Conservation (phyloP, 2,888 invertebrate species). For the Hemaris fuciformis region DNA sequence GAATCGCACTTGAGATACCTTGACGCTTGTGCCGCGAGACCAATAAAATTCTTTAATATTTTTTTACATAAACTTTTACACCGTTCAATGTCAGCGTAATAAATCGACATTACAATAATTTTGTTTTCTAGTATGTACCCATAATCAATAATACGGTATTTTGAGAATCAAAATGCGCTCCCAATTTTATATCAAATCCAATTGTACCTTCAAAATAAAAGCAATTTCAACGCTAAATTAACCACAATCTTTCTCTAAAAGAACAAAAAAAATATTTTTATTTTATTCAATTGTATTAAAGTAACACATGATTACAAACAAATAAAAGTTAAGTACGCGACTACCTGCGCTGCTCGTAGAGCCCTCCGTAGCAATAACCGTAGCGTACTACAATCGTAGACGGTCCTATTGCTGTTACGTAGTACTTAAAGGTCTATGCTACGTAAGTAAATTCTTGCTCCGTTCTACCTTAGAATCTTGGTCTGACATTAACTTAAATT, state of each 20-base stretch:
- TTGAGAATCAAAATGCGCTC: too few relatives aligned
- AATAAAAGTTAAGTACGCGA: neutral
- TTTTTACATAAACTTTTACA: too few relatives aligned
- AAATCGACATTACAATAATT: too few relatives aligned
- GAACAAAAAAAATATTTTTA: neutral
- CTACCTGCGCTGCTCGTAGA: slow-evolving; percentile 4
- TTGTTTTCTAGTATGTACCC: too few relatives aligned
- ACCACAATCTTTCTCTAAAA: neutral
- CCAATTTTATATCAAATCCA: too few relatives aligned
- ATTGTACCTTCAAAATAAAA: too few relatives aligned
- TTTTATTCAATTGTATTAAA: neutral
- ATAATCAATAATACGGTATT: too few relatives aligned
- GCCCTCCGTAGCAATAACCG: slow-evolving; percentile 6
- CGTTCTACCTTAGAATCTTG: neutral
- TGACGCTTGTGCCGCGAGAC: too few relatives aligned
- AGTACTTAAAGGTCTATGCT: slow-evolving; percentile 1
- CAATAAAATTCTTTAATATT: too few relatives aligned
- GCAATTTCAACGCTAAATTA: too few relatives aligned
- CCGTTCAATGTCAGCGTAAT: too few relatives aligned
- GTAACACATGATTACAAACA: neutral
- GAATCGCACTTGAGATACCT: too few relatives aligned
- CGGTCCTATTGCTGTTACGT: neutral
- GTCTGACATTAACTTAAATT: neutral
- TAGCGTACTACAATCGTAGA: slow-evolving; percentile 7
- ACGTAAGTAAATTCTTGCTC: neutral